Percentiles rank a stretch among this genome's conserved stretches.
These are phyloP conservation scores for Oscheius sp. DNA, from an alignment of 2,888 invertebrate species.

Conservation along the genomic window DNA sequence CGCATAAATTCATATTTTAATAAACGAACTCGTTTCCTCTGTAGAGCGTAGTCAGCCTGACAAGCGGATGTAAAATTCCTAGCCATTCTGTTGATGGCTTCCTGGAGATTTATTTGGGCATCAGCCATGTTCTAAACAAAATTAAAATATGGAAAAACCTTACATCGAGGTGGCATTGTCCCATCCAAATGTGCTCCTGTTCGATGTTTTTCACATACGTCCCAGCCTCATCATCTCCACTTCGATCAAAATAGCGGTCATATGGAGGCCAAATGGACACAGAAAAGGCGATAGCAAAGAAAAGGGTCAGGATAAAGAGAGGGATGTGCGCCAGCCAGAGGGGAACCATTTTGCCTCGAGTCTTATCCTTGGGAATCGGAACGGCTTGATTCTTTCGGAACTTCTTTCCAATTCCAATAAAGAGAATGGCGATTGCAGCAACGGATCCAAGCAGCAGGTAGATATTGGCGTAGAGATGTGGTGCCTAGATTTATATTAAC, in stretches of 20 bases:
- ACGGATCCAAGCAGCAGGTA: background rate
- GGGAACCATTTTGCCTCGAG: constrained; percentile 2
- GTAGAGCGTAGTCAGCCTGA: background rate
- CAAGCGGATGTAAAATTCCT: background rate
- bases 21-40: background rate
- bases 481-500: no score
- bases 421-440: background rate
- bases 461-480: background rate
- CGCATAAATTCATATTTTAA: background rate
- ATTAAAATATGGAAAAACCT: background rate
- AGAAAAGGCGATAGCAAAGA: background rate
- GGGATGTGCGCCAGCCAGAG: constrained; percentile 5
- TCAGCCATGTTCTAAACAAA: background rate
- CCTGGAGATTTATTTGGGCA: background rate
- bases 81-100: background rate
- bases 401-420: background rate
- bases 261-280: background rate
- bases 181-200: background rate
- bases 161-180: background rate
- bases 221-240: no score
- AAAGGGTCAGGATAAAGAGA: background rate
- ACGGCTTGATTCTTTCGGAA: background rate
- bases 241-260: background rate
- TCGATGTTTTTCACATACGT: background rate
- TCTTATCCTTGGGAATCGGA: constrained; percentile 11